phyloP scores from a whole-genome alignment of 1,140 invertebrate genomes.

The Drosophila truncata region DNA sequence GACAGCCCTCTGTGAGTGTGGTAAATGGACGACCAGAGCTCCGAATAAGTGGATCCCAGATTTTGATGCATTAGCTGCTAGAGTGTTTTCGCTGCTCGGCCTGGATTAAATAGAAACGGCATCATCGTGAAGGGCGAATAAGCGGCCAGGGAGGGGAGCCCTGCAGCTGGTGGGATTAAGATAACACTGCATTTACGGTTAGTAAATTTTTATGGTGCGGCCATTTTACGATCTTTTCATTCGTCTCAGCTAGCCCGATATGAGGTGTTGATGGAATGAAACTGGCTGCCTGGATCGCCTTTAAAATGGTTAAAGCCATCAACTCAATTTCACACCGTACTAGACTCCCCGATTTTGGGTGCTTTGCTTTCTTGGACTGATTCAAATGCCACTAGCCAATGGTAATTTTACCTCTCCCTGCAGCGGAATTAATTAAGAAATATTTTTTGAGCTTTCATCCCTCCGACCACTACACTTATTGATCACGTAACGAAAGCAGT shows the following conservation, averaged over 20 bases:
- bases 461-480: constrained; percentile 13
- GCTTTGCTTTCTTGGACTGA: background rate
- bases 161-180: constrained; percentile 47
- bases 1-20: constrained; percentile 39
- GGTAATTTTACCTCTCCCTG: constrained; percentile 8
- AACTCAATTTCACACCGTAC: background rate
- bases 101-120: constrained; percentile 15
- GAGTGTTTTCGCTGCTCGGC: constrained; percentile 30
- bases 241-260: constrained; percentile 30
- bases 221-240: constrained; percentile 49
- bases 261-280: constrained; percentile 45
- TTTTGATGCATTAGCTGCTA: constrained; percentile 66
- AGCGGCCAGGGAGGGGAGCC: background rate
- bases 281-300: constrained; percentile 25
- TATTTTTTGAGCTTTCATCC: constrained; percentile 47
- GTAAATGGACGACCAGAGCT: constrained; percentile 33
- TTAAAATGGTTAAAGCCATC: constrained; percentile 8
- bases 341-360: background rate
- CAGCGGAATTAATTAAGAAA: constrained; percentile 69
- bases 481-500: constrained; percentile 21
- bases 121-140: background rate
- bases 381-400: background rate
- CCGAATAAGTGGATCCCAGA: constrained; percentile 41
- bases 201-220: constrained; percentile 55
- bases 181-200: constrained; percentile 61